Evolutionary conservation across 2,113 vertebrate species (phyloP).

Genomic region (Muntiacus reevesi): DNA sequence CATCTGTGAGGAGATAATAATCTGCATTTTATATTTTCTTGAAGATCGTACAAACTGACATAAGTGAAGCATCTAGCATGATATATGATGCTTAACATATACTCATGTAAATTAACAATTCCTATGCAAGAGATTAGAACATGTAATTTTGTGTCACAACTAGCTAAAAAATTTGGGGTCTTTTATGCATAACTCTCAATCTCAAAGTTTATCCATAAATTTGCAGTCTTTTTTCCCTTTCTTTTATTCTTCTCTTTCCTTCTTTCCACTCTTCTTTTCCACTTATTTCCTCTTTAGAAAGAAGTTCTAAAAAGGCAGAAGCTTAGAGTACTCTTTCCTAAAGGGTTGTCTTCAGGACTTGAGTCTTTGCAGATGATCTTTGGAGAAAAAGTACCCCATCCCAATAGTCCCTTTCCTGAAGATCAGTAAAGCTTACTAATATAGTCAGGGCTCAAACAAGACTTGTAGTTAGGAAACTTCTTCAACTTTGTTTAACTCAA

Average conservation of each 20-base stretch:
- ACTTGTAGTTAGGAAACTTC: background rate
- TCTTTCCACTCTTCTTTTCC: background rate
- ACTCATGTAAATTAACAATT: background rate
- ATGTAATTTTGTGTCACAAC: background rate
- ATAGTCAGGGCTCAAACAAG: background rate
- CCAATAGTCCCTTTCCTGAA: background rate
- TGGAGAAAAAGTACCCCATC: background rate
- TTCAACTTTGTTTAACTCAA: background rate
- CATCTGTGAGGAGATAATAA: background rate
- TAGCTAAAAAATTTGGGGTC: background rate
- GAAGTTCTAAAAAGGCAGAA: background rate
- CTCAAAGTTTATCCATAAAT: background rate
- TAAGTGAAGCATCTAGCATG: background rate
- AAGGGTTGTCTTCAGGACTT: background rate
- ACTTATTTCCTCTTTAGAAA: background rate
- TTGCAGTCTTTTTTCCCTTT: background rate
- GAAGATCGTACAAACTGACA: background rate
- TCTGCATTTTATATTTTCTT: background rate
- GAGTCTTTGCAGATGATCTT: background rate
- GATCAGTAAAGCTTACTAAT: background rate
- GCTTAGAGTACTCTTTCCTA: background rate
- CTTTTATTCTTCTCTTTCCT: background rate
- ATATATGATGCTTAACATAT: background rate
- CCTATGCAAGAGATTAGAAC: background rate
- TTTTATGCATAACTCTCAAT: background rate